Evolutionary conservation across 2,113 vertebrate genomes (phyloP).

Genomic region (Columba janthina): DNA sequence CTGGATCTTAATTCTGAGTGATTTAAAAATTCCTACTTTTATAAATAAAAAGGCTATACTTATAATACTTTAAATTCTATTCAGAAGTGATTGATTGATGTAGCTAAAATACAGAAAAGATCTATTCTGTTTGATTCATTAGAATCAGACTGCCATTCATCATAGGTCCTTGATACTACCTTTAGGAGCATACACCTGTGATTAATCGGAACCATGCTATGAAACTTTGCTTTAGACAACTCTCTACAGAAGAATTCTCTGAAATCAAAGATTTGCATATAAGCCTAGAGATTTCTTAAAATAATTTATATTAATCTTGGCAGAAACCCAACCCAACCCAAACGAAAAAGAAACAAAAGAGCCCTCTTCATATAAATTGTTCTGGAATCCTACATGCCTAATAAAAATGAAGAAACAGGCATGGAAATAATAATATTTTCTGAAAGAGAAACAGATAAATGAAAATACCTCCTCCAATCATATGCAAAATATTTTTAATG

Average conservation of each 20-base stretch:
- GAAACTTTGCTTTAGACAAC: background rate
- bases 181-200: background rate
- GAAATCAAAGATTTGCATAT: background rate
- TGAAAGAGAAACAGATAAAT: background rate
- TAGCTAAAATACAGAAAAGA: background rate
- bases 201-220: background rate
- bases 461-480: background rate
- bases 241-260: background rate
- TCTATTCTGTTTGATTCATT: background rate
- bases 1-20: background rate
- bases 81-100: background rate
- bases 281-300: background rate
- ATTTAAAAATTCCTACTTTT: background rate
- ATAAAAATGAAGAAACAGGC: background rate
- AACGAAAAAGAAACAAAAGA: background rate
- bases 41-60: background rate
- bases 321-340: background rate
- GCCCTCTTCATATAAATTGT: fast-evolving
- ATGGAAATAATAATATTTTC: background rate
- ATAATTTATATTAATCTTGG: background rate
- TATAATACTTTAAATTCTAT: background rate
- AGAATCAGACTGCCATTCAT: background rate
- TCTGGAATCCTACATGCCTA: background rate
- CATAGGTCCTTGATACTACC: background rate
- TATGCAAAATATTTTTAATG: background rate